These are phyloP conservation scores for Patella pellucida DNA, from an alignment of 2,888 invertebrate genomes.

Conservation along the genomic window DNA sequence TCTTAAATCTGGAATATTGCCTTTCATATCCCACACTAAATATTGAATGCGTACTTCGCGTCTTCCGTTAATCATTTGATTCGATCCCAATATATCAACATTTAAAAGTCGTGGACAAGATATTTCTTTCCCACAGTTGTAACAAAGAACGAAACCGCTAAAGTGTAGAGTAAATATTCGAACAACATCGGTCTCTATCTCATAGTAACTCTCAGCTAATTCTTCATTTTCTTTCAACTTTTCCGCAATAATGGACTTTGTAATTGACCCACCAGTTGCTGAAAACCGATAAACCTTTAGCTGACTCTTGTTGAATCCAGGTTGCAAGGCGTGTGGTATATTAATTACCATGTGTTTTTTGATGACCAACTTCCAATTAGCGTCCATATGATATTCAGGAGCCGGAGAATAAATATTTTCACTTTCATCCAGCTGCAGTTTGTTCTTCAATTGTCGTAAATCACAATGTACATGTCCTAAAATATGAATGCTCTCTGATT, in stretches of 20 bases:
- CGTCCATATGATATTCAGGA: slow-evolving; percentile 1
- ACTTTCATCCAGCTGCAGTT: neutral
- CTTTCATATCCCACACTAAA: neutral
- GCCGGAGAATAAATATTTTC: neutral
- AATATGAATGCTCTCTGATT: neutral
- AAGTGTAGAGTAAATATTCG: neutral
- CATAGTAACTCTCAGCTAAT: neutral
- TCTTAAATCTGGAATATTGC: neutral
- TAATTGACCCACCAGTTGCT: neutral
- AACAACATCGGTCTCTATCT: neutral
- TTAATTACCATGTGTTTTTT: neutral
- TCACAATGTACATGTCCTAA: neutral
- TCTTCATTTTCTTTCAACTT: neutral
- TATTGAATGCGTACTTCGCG: neutral
- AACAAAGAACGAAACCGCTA: neutral
- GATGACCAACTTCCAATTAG: neutral
- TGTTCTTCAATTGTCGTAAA: neutral
- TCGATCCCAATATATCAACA: neutral
- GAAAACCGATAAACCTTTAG: neutral
- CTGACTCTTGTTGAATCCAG: neutral
- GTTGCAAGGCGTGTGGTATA: neutral
- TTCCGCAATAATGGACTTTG: neutral
- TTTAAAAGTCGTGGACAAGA: neutral
- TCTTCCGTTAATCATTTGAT: neutral
- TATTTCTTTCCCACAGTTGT: neutral